A percentile compares a stretch with the other conserved stretches of the same genome.
These are phyloP conservation scores for Loxodonta africana DNA, from an alignment of 2,113 vertebrate species.

Conservation along the genomic window DNA sequence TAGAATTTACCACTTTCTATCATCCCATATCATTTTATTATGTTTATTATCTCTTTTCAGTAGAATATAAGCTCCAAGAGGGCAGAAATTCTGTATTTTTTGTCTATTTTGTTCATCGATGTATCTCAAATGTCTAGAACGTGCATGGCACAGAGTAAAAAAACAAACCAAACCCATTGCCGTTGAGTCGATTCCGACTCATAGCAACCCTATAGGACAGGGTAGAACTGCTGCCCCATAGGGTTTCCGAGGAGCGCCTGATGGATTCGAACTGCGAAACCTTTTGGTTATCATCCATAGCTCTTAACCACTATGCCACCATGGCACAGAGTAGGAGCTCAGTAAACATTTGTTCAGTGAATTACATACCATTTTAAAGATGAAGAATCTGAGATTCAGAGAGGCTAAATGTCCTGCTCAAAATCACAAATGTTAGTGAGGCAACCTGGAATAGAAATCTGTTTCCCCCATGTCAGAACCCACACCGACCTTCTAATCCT, in stretches of 20 bases:
- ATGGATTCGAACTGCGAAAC: too few relatives aligned
- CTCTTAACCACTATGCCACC: too few relatives aligned
- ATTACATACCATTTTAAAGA: not conserved
- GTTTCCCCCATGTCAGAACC: not conserved
- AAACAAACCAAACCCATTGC: too few relatives aligned
- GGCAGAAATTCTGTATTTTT: not conserved
- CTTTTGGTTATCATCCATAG: too few relatives aligned
- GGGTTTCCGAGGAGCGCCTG: too few relatives aligned
- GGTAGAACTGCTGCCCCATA: too few relatives aligned
- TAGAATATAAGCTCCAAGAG: not conserved
- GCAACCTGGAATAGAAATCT: not conserved
- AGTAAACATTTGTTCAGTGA: not conserved
- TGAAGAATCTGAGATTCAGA: not conserved
- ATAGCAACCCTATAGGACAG: too few relatives aligned
- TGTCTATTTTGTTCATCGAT: not conserved
- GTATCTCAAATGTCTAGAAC: not conserved
- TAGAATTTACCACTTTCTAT: not conserved
- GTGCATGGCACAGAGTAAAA: too few relatives aligned
- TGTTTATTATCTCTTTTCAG: not conserved
- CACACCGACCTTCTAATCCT: not conserved
- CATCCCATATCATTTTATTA: not conserved
- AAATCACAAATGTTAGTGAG: not conserved
- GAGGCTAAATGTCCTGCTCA: too few relatives aligned
- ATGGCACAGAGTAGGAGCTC: not conserved
- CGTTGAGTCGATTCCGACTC: too few relatives aligned